Base-by-base conservation (phyloP, 2,888 invertebrate species). In the Leptinotarsa peninsularis region DNA sequence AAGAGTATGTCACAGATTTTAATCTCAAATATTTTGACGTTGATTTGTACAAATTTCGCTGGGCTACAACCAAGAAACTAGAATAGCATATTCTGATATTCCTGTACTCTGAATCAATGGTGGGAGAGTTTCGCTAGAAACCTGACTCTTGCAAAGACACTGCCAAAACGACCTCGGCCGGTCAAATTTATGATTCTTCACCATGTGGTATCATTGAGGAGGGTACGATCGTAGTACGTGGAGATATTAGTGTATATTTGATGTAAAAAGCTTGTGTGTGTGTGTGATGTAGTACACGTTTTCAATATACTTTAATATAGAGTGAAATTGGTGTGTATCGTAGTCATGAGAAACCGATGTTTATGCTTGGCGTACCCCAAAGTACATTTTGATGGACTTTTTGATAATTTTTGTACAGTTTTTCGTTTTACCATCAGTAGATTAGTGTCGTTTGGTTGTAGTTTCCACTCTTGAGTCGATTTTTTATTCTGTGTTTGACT, bases 151-250 rank as follows among this genome's bases (percentile, higher is more conserved):
- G 49, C 27, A 56, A 76, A 76, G 79, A 75, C 76, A 80, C 77
- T 80, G 80, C 75, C 76, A 73, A 81, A 83, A 79, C 76, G 79
- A 86, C 87, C 87, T 88, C 87, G 87, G 86, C 86, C 85, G 84
- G 85, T 84, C 82, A 83, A 82, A 80, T 63, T 17, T n/a, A 63
- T 33, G 33, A 33, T n/a, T 63, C 63, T 81, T 83, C 81, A 82
- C 83, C 83, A 83, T 84, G 80, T 83, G 83, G 83, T 79, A 82
- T 84, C 83, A 84, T 84, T 87, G 88, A 88, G 88, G 88, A 88
- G 88, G 88, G 86, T 87, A 88, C 88, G 88, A 88, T 85, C 83
- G 84, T 87, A 86, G 86, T 81, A 82, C 81, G 82, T 83, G 82
- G 80, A 81, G 76, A 83, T 80, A 81, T 83, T 84, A 83, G 83